Conservation (phyloP, 2,888 invertebrate genomes). For the Boloria euphrosyne region DNA sequence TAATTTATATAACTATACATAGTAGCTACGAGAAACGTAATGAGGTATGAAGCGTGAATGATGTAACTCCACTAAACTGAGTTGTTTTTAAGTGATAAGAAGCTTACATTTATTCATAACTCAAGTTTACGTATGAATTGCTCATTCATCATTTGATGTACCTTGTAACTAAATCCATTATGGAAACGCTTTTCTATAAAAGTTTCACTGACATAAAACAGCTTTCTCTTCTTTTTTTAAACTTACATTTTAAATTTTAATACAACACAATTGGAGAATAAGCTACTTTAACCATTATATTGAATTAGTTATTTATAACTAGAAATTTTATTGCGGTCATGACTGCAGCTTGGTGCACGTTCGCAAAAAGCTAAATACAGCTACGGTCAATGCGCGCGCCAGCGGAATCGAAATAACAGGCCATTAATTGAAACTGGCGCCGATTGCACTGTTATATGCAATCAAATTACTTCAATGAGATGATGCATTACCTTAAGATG, state of each 20-base stretch:
- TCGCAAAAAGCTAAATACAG: slow-evolving; percentile 68
- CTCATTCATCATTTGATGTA: background rate
- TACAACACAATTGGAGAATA: too few relatives aligned
- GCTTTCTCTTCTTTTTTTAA: too few relatives aligned
- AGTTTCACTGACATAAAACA: too few relatives aligned
- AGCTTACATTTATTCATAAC: slow-evolving; percentile 5
- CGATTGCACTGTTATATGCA: slow-evolving; percentile 54
- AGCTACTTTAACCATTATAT: too few relatives aligned
- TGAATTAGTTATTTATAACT: slow-evolving; percentile 17
- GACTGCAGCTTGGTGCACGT: slow-evolving; percentile 59
- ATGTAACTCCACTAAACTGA: slow-evolving; percentile 1
- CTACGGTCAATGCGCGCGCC: slow-evolving; percentile 75
- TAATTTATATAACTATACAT: too few relatives aligned
- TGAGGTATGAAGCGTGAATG: slow-evolving; percentile 13
- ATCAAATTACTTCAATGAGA: slow-evolving; percentile 57
- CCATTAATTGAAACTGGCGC: slow-evolving; percentile 71
- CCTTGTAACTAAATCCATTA: background rate
- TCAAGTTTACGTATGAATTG: background rate
- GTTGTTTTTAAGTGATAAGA: slow-evolving; percentile 12
- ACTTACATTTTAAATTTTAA: too few relatives aligned
- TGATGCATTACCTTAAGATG: slow-evolving; percentile 45
- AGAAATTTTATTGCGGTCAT: slow-evolving; percentile 60
- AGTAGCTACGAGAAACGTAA: background rate
- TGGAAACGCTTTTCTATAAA: too few relatives aligned
- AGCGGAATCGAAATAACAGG: slow-evolving; percentile 65